These are phyloP conservation scores for Gymnoscopelus microlampas DNA, from an alignment of 2,797 vertebrate species.

Conservation along the genomic window DNA sequence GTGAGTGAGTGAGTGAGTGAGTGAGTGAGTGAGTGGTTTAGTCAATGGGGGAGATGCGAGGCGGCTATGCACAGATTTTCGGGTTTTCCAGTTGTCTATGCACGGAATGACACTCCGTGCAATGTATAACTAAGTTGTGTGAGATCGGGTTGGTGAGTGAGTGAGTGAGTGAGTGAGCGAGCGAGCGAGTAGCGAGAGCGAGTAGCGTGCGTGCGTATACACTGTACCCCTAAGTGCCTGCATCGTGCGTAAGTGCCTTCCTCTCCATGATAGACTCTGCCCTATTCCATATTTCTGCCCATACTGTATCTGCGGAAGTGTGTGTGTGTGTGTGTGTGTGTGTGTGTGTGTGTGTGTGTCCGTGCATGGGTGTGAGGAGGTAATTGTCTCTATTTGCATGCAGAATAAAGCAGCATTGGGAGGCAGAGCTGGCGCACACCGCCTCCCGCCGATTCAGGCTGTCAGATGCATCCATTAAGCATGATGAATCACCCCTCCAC, in stretches of 20 bases:
- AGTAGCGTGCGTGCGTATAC: not conserved
- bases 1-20: not conserved
- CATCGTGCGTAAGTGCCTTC: too few species aligned
- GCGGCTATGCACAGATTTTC: too few species aligned
- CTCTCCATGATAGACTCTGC: too few species aligned
- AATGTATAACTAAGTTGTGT: too few species aligned
- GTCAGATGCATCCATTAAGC: constrained; percentile 81
- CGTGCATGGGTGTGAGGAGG: constrained; percentile 46
- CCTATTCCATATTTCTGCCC: too few species aligned
- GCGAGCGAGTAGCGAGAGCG: too few species aligned
- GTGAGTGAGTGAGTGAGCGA: too few species aligned
- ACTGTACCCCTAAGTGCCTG: too few species aligned
- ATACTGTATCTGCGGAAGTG: not conserved
- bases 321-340: not conserved
- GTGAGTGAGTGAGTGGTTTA: not conserved
- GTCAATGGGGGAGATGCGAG: too few species aligned
- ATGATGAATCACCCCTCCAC: constrained; percentile 82
- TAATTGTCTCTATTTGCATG: constrained; percentile 78
- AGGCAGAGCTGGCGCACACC: constrained; percentile 66
- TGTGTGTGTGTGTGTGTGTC: constrained; percentile 6
- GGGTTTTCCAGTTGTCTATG: too few species aligned
- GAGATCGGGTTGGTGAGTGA: too few species aligned
- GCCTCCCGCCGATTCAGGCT: constrained; percentile 73
- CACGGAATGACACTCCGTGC: too few species aligned
- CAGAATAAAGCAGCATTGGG: constrained; percentile 62